Evolutionary conservation across 2,113 vertebrate species (phyloP), one percentile per base, ranked within the genome.

Genomic region (Barnardius zonarius): DNA sequence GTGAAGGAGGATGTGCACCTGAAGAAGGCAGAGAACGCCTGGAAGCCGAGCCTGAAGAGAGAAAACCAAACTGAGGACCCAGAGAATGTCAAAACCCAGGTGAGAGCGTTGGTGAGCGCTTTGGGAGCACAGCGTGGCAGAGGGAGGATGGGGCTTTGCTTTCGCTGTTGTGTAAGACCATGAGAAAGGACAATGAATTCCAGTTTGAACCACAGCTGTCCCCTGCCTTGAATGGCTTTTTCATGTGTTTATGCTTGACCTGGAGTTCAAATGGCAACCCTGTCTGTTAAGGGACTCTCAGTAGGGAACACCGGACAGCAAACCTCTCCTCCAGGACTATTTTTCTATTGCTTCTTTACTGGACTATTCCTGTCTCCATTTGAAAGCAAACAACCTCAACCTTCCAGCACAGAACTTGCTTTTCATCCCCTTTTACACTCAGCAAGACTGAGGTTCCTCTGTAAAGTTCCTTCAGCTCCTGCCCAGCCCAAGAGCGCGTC

Each of bases 1-100:
- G 99, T 99, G 57, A 98, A 98, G 67, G 98, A 99, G 62, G 99
- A 99, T 0, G 97, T 99, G 39, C 98, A 99, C 96, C 98, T 99
- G 92, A 99, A 99, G 95, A 99, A 99, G 92, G 97, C 99, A 0
- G 99, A 99, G 95, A 99, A 99, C 0, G 99, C 99, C 81, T 99
- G 99, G 99, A 99, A 99, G 83, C 99, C 99, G 0, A 99, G 98
- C 64, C 66, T 99, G 89, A 99, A 99, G 95, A 98, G 98, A 61
- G 99, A 99, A 23, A 96, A 90, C 19, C 96, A 92, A 11, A 52
- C 95, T 0, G 99, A 99, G 23, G 99, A 99, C 69, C 98, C 98
- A 0, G 99, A 99, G 43, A 93, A 83, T 16, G 97, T 98, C 88
- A 98, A 97, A 94, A 99, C 99, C 10, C 98, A 99, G 99, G 99